phyloP scores from a whole-genome alignment of 1,140 invertebrate genomes.

The Drosophila subobscura region DNA sequence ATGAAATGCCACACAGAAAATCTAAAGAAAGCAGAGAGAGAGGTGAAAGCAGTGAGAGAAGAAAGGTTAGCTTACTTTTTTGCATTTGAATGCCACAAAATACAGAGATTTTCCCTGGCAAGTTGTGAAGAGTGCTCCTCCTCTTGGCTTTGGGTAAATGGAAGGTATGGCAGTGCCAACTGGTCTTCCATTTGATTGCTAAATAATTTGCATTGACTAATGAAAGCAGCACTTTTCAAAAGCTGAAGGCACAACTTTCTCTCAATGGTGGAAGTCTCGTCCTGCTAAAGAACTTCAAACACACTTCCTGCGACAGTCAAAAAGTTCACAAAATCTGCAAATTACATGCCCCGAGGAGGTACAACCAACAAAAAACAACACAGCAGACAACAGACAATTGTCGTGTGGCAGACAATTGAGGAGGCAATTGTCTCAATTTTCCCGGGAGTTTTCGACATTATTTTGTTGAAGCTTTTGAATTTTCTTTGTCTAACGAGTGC shows the following conservation, averaged over 20 bases:
- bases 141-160: slow-evolving; percentile 18
- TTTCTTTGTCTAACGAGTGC: slow-evolving; percentile 25
- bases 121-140: too few relatives aligned
- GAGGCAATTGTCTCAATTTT: slow-evolving; percentile 73
- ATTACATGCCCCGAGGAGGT: slow-evolving; percentile 47
- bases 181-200: slow-evolving; percentile 48
- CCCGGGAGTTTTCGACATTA: slow-evolving; percentile 34
- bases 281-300: slow-evolving; percentile 34
- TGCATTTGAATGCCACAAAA: slow-evolving; percentile 63
- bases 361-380: not conserved
- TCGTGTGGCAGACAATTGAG: slow-evolving; percentile 44
- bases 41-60: slow-evolving; percentile 2
- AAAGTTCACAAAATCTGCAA: slow-evolving; percentile 56
- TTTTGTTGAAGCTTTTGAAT: slow-evolving; percentile 33
- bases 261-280: slow-evolving; percentile 16
- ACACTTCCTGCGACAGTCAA: slow-evolving; percentile 14
- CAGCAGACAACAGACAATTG: slow-evolving; percentile 21
- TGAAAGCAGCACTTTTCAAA: slow-evolving; percentile 44
- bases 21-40: slow-evolving; percentile 5
- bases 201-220: slow-evolving; percentile 75
- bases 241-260: slow-evolving; percentile 34
- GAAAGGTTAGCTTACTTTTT: slow-evolving; percentile 36
- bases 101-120: slow-evolving; percentile 1
- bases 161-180: slow-evolving; percentile 19
- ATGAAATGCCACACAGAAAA: slow-evolving; percentile 62